Evolutionary conservation across 2,888 invertebrate genomes (phyloP).

Genomic region (Cybosia mesomella): DNA sequence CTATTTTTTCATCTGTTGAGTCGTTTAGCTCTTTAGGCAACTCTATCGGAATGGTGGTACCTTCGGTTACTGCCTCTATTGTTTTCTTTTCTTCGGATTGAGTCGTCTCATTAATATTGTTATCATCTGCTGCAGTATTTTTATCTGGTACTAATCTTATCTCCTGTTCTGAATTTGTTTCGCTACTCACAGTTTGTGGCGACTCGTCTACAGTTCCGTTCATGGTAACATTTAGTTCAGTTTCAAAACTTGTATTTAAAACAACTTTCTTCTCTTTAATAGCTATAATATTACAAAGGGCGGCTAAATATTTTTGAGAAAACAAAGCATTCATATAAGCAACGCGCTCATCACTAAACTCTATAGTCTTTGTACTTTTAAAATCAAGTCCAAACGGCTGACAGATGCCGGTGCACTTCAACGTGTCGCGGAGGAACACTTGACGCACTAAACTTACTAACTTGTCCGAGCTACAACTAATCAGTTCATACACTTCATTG

Average conservation of each 20-base stretch:
- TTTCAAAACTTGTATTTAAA: conserved; percentile 88
- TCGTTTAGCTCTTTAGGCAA: conserved; percentile 68
- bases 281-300: conserved; percentile 92
- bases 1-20: conserved; percentile 62
- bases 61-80: conserved; percentile 62
- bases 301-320: conserved; percentile 90
- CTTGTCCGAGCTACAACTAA: conserved; percentile 90
- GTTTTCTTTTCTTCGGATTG: conserved; percentile 66
- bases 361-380: conserved; percentile 85
- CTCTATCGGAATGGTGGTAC: conserved; percentile 61
- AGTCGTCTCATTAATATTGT: conserved; percentile 70
- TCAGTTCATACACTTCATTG: conserved; percentile 90
- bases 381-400: conserved; percentile 88
- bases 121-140: conserved; percentile 67
- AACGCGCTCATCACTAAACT: conserved; percentile 80
- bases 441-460: conserved; percentile 88
- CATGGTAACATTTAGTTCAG: conserved; percentile 80
- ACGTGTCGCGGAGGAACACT: conserved; percentile 87
- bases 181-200: conserved; percentile 66
- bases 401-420: conserved; percentile 88
- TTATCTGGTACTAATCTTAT: conserved; percentile 72
- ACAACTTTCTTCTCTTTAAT: conserved; percentile 89
- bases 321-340: conserved; percentile 89
- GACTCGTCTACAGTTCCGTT: conserved; percentile 79
- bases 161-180: conserved; percentile 73